A percentile compares a stretch with the other conserved stretches of the same genome.
These are phyloP conservation scores for Myotis pilosus DNA, from an alignment of 2,797 vertebrate genomes.

Conservation along the genomic window DNA sequence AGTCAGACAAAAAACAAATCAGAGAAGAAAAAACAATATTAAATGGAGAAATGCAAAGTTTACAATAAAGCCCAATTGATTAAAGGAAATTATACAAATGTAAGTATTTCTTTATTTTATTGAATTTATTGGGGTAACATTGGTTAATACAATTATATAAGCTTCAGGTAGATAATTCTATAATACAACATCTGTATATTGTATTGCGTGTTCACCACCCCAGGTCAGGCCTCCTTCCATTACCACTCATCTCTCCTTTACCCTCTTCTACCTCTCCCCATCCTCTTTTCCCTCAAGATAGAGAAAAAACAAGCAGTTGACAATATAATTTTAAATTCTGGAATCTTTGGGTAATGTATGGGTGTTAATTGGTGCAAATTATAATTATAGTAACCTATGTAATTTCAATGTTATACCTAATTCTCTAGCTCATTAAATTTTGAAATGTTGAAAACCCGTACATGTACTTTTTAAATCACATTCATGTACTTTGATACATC, in stretches of 20 bases:
- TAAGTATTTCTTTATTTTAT: neutral
- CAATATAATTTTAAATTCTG: neutral
- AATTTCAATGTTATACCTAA: neutral
- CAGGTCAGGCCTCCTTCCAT: neutral
- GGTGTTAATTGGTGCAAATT: constrained; percentile 1
- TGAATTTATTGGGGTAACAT: neutral
- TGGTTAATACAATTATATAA: neutral
- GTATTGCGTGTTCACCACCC: neutral
- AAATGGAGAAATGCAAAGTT: neutral
- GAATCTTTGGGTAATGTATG: neutral
- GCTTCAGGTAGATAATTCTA: neutral
- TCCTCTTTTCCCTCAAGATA: neutral
- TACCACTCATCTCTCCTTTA: neutral
- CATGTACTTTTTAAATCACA: neutral
- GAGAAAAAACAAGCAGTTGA: neutral
- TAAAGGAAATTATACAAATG: neutral
- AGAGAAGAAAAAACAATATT: neutral
- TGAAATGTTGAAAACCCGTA: constrained; percentile 14
- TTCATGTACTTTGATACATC: neutral
- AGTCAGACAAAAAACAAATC: neutral
- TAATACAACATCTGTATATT: neutral
- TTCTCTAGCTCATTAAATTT: neutral
- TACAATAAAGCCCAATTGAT: neutral
- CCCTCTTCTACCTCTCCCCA: neutral
- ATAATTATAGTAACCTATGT: neutral